Evolutionary conservation across 2,113 vertebrate genomes (phyloP), one percentile per base, ranked within the genome.

Genomic region (Pontoporia blainvillei): DNA sequence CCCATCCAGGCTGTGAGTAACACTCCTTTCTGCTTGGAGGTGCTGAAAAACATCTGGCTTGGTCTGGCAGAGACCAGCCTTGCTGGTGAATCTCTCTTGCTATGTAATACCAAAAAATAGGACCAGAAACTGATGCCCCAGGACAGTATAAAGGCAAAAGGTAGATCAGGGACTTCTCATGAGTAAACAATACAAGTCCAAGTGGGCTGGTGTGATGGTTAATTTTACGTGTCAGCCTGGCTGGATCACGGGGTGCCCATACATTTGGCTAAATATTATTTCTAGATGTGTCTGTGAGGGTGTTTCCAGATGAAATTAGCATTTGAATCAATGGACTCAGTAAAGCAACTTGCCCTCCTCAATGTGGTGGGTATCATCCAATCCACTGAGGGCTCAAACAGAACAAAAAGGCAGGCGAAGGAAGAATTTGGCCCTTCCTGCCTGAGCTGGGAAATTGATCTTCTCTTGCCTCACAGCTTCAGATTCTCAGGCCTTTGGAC

Each of bases 1-100:
- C 84, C 82, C 87, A 84, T 84, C 41, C 54, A 86, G 52, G 82
- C 78, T 93, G 8, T 92, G 78, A 78, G 31, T 85, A 79, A 67
- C 87, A 94, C 64, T 46, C 27, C 27, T 85, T 88, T 92, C 95
- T 94, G 39, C 83, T 91, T 90, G 34, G 57, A 95, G 14, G 39
- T 89, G 91, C 88, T 91, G 49, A 95, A 89, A 96, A 95, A 79
- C 67, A 95, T 93, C 78, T 95, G 91, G 39, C 49, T 52, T 52
- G 49, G 72, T 41, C 78, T 87, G 81, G 44, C 18, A 81, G 46
- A 34, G 79, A 61, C 13, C 31, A 90, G 13, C 6, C 71, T 95
- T 41, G 36, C 54, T 82, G 61, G 54, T 21, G 21, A 92, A n/a
- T 67, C 69, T 86, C 23, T 85, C 90, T 90, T 78, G 20, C 31